Evolutionary conservation across 2,797 vertebrate genomes (phyloP), one percentile per base, ranked within the genome.

Genomic region (Enteromius afrohamiltoni): DNA sequence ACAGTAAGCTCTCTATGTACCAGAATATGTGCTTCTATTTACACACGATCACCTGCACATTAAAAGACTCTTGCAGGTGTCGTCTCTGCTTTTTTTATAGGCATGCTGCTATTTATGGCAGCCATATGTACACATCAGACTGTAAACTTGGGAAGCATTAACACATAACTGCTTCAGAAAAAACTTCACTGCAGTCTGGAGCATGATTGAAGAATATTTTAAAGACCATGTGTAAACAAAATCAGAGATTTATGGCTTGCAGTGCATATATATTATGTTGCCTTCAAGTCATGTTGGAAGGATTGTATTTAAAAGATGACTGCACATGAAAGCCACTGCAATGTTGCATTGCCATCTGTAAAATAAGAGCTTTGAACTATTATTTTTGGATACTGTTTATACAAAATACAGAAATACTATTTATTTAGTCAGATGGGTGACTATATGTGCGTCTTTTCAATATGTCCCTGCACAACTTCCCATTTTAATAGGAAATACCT

Each of bases 61-160:
- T 49, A 26, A 71, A 74, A 86, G 70, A 62, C 75, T 65, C 71
- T 71, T 51, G 82, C 83, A 83, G 77, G 82, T 87, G 88, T 77
- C 76, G 64, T 84, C 76, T 83, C 51, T 78, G 84, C 86, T 76
- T 64, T 84, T 64, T 62, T 34, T 60, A 58, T 51, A 77, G 51
- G 21, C 75, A 11, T 79, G 40, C 19, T 62, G 79, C 85, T 85
- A 86, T 88, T 87, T 87, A 81, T 87, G 79, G 87, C 82, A 68
- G 31, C 6, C 79, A 29, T 37, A 71, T 70, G 68, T 71, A 71
- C 79, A 70, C 71, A 79, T 68, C 64, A 65, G 62, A 42, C 53
- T 10, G 76, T 87, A 79, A 55, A 69, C 85, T 23, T 60, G 40
- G 75, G 64, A 69, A 64, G 47, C 40, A 45, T 83, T 78, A 2